Evolutionary conservation across 2,113 vertebrate species (phyloP), one percentile per base, ranked within the genome.

Genomic region (Ginglymostoma cirratum): DNA sequence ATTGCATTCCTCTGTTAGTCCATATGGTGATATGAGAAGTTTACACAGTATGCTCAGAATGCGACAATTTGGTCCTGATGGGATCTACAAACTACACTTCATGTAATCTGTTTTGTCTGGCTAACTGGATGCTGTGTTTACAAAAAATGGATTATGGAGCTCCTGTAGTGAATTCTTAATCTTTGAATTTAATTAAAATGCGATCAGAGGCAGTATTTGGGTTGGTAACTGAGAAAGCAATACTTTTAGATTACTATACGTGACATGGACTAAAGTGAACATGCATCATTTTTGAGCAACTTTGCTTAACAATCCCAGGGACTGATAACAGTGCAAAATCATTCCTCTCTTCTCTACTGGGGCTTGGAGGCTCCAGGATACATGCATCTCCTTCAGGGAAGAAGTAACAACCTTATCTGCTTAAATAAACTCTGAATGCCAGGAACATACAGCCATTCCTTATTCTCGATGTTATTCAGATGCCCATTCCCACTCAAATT

Each of bases 11-110:
- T 93, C 89, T 38, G 55, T 67, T 66, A 38, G 89, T 93, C 89
- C 89, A 93, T 93, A 93, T 93, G 89, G 61, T 93, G 89, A 66
- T 67, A 65, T 66, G 21, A 12, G 65, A 93, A 38, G 34, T 67
- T 93, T 93, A 65, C 89, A 93, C 89, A 93, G 89, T 93, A 93
- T 93, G 89, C 89, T 65, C 66, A 61, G 55, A 66, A 93, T 66
- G 89, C 38, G 38, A 67, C 89, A 93, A 66, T 66, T 66, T 66
- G 61, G n/a, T 66, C 89, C 89, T 93, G 65, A 93, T 93, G 55
- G 89, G 17, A 38, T 19, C 55, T 66, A 38, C 34, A 66, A 93
- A 66, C 61, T 93, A 66, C 61, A 93, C 61, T 66, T 38, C 23
- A 5, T 6, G 55, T 93, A 23, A 23, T 65, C 55, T 83, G 38